These are phyloP conservation scores for Pentalonia nigronervosa DNA, from an alignment of 1,140 invertebrate genomes.

Conservation along the genomic window DNA sequence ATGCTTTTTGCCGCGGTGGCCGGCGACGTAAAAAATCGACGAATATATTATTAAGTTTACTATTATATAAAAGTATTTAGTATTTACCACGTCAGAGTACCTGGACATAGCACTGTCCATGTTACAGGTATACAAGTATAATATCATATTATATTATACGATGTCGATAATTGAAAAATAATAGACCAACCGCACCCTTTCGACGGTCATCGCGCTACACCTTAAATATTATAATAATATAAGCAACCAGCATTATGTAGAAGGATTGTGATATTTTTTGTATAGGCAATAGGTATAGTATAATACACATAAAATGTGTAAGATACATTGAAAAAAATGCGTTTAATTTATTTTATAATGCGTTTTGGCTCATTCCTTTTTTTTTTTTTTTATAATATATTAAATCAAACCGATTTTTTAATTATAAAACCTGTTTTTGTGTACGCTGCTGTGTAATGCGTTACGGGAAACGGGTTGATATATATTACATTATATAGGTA, in stretches of 20 bases:
- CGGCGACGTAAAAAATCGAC: neutral
- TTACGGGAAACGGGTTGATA: slow-evolving; percentile 6
- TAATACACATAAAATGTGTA: neutral
- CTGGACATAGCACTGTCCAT: neutral
- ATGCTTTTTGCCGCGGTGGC: neutral
- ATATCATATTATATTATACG: neutral
- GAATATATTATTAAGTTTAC: neutral
- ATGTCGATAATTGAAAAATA: slow-evolving; percentile 21
- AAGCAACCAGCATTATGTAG: neutral
- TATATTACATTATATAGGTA: neutral
- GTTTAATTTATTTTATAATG: slow-evolving; percentile 43
- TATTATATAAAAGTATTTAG: neutral
- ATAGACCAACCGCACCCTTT: neutral
- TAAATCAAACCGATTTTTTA: slow-evolving; percentile 22
- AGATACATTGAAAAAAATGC: neutral
- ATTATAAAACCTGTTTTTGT: slow-evolving; percentile 34
- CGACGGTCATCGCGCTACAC: neutral
- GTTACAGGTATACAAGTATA: neutral
- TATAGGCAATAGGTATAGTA: neutral
- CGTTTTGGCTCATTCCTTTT: slow-evolving; percentile 25
- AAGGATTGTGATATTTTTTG: neutral
- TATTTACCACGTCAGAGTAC: neutral
- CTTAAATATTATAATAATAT: neutral
- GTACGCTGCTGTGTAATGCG: neutral
- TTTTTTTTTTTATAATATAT: neutral